Evolutionary conservation across 2,888 invertebrate species (phyloP).

Genomic region (Tetragonisca angustula): DNA sequence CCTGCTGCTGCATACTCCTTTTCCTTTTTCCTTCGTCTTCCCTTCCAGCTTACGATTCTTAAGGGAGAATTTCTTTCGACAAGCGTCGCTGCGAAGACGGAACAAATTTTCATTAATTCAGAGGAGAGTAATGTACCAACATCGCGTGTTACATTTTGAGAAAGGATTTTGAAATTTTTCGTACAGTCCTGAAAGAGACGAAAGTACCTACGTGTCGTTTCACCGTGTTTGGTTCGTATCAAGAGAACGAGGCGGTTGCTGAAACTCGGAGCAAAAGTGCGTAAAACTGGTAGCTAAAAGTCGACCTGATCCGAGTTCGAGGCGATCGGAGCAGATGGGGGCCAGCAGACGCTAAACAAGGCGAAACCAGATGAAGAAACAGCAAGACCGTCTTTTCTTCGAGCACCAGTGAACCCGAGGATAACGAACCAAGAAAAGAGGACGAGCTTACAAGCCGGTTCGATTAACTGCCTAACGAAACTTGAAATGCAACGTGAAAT

Average conservation of each 20-base stretch:
- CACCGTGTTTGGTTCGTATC: background rate
- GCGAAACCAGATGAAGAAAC: slow-evolving; percentile 18
- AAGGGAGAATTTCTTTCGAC: background rate
- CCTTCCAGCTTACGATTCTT: background rate
- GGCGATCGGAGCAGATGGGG: slow-evolving; percentile 30
- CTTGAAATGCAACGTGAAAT: background rate
- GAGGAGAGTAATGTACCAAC: background rate
- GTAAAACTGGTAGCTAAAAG: slow-evolving; percentile 30
- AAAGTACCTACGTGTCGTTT: background rate
- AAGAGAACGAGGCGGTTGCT: background rate
- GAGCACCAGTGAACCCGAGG: background rate
- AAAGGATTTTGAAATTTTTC: background rate
- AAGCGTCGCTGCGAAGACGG: background rate
- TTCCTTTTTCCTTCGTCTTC: background rate
- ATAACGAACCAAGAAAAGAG: slow-evolving; percentile 1
- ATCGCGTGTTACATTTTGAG: background rate
- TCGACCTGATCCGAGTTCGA: slow-evolving; percentile 8
- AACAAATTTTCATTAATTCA: background rate
- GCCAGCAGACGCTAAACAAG: slow-evolving; percentile 10
- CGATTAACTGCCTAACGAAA: background rate
- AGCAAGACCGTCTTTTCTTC: background rate
- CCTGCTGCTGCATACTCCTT: background rate
- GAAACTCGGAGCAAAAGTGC: slow-evolving; percentile 17
- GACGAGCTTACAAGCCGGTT: background rate
- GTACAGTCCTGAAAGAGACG: background rate